These are phyloP conservation scores for Mirounga angustirostris DNA, from an alignment of 2,113 vertebrate genomes.

Conservation along the genomic window DNA sequence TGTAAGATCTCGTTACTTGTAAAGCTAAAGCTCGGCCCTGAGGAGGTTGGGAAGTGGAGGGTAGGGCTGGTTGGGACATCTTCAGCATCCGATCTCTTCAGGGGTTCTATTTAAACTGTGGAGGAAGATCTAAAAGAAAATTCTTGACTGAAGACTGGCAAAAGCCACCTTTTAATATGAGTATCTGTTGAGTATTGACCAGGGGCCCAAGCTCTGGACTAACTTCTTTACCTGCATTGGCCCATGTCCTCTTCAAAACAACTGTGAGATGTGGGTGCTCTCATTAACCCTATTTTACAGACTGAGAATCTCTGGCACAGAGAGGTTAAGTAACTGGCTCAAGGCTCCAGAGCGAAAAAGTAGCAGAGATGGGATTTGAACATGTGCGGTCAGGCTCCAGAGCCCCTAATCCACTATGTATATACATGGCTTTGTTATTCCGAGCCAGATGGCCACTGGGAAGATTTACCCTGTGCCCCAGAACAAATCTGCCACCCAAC, in stretches of 20 bases:
- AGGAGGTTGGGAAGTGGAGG: neutral
- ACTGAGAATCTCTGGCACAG: neutral
- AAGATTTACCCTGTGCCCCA: neutral
- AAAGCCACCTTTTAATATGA: slow-evolving; percentile 34
- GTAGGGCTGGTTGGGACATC: neutral
- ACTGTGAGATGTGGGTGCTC: neutral
- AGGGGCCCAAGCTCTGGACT: neutral
- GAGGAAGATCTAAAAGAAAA: neutral
- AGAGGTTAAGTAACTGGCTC: neutral
- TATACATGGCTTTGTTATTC: neutral
- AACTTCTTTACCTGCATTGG: neutral
- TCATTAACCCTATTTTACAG: slow-evolving; percentile 15
- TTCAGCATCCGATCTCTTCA: neutral
- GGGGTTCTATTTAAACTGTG: neutral
- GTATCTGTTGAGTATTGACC: neutral
- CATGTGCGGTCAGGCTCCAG: neutral
- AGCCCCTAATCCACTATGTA: neutral
- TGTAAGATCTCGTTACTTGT: neutral
- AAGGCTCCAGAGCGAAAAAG: slow-evolving; percentile 37
- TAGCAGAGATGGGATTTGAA: slow-evolving; percentile 36
- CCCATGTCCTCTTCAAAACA: neutral
- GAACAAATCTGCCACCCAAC: neutral
- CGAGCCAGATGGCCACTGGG: neutral
- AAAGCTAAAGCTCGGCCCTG: neutral
- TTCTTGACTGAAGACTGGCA: neutral